These are phyloP conservation scores for Ceratina australensis DNA, from an alignment of 1,140 invertebrate species.

Conservation along the genomic window DNA sequence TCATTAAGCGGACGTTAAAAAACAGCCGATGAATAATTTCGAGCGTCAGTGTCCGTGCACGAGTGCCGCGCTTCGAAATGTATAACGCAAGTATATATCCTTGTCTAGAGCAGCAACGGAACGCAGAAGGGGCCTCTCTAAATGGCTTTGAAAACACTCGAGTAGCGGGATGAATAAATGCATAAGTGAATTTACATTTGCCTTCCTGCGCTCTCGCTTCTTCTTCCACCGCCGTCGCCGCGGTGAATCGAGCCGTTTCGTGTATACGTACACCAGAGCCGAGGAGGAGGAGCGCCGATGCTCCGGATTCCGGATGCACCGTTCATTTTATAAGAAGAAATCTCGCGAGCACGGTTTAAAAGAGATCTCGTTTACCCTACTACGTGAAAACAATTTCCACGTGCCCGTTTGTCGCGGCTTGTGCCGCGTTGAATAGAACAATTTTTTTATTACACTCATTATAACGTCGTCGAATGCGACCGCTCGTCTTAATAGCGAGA, in stretches of 20 bases:
- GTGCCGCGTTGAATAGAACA: no score
- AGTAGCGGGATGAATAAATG: conserved; percentile 60
- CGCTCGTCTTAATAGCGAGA: no score
- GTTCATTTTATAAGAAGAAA: not conserved
- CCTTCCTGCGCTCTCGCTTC: conserved; percentile 14
- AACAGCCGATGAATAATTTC: conserved; percentile 54
- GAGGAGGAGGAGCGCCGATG: no score
- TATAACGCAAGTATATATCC: conserved; percentile 2
- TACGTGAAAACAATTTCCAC: not conserved
- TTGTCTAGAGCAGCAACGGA: conserved; percentile 11
- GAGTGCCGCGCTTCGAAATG: not conserved
- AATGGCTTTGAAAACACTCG: conserved; percentile 53
- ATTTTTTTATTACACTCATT: no score
- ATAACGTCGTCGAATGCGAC: no score
- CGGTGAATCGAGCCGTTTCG: not conserved
- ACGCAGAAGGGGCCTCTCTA: conserved; percentile 19
- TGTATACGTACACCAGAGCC: no score
- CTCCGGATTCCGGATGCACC: not conserved
- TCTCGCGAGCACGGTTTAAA: not conserved
- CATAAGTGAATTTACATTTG: conserved; percentile 60
- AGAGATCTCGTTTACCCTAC: not conserved
- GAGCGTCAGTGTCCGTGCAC: not conserved
- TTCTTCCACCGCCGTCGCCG: not conserved
- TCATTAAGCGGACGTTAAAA: not conserved
- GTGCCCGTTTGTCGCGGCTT: no score